Evolutionary conservation across 30 jellyfish, hydroid and myxozoan genomes (phyloP).

Genomic region (Rhopilema esculentum): DNA sequence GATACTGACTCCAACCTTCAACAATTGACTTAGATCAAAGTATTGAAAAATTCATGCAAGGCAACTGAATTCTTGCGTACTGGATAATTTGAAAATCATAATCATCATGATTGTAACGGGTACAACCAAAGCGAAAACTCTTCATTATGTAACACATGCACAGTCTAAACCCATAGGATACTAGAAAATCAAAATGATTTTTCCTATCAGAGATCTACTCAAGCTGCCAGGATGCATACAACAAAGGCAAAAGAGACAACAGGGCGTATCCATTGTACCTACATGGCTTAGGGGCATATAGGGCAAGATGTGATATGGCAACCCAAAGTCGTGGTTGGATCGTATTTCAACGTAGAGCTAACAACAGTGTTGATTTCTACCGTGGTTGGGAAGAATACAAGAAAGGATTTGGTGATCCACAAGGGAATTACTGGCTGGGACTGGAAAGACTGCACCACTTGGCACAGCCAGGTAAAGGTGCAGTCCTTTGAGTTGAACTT

Average conservation of each 20-base stretch:
- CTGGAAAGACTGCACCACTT: conserved; percentile 20
- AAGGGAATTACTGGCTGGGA: conserved; percentile 33
- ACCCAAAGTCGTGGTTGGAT: conserved; percentile 30
- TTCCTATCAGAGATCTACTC: background rate
- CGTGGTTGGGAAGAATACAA: conserved; percentile 30
- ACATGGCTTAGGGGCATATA: background rate
- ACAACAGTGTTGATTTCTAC: conserved; percentile 7
- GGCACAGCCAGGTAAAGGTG: background rate
- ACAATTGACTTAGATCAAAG: no score
- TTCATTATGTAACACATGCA: no score
- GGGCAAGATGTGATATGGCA: conserved; percentile 7
- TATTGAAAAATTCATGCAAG: no score
- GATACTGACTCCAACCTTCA: no score
- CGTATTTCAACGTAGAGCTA: conserved; percentile 15
- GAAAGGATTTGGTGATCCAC: conserved; percentile 7
- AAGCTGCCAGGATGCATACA: background rate
- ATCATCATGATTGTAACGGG: no score
- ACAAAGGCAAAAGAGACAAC: background rate
- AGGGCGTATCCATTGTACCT: background rate
- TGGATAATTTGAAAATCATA: no score
- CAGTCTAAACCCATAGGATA: no score
- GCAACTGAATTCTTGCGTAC: no score
- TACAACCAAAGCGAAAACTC: background rate
- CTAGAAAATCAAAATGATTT: no score
- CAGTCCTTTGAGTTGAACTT: background rate